These are phyloP conservation scores for Discoglossus pictus DNA, from an alignment of 2,797 vertebrate species.

Conservation along the genomic window DNA sequence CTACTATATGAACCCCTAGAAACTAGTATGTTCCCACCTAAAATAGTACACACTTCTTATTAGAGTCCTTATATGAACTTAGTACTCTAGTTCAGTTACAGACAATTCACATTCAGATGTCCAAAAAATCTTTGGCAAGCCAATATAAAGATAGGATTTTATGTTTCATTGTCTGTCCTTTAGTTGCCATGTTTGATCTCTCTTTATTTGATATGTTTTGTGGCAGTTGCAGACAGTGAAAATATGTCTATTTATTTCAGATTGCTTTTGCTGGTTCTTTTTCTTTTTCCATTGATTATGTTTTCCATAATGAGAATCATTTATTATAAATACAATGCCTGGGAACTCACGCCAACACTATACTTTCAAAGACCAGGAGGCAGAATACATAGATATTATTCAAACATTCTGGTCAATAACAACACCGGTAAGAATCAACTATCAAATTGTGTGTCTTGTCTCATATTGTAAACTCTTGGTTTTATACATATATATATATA, in stretches of 20 bases:
- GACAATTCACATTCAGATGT: too few relatives aligned
- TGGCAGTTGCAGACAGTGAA: too few relatives aligned
- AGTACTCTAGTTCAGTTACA: too few relatives aligned
- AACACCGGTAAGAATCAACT: slow-evolving; percentile 72
- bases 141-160: too few relatives aligned
- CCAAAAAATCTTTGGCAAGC: too few relatives aligned
- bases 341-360: slow-evolving; percentile 74
- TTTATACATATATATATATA: too few relatives aligned
- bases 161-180: not conserved
- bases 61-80: too few relatives aligned
- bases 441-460: not conserved
- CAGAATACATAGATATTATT: slow-evolving; percentile 63
- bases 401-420: slow-evolving; percentile 83
- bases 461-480: too few relatives aligned
- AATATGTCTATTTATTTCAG: slow-evolving; percentile 67
- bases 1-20: too few relatives aligned
- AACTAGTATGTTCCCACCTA: too few relatives aligned
- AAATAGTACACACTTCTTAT: too few relatives aligned
- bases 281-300: slow-evolving; percentile 74
- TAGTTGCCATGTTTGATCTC: not conserved
- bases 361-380: slow-evolving; percentile 74
- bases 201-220: too few relatives aligned
- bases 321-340: slow-evolving; percentile 63
- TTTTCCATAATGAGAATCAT: slow-evolving; percentile 55
- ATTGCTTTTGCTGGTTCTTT: slow-evolving; percentile 74